These are phyloP conservation scores for Nibea coibor DNA, from an alignment of 2,113 vertebrate species.

Conservation along the genomic window DNA sequence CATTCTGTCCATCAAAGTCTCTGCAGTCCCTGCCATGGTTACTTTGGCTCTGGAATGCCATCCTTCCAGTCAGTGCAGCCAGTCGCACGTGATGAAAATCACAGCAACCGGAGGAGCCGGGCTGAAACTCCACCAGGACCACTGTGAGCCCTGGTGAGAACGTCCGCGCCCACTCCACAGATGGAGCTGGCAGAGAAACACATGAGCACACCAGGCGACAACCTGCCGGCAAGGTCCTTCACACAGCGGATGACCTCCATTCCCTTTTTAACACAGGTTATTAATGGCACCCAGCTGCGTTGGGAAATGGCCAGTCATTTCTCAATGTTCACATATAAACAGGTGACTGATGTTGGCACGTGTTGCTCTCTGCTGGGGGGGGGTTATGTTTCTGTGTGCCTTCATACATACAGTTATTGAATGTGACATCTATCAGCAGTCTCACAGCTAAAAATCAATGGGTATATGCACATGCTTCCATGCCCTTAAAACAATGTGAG, in stretches of 20 bases:
- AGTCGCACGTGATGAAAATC: conserved; percentile 1
- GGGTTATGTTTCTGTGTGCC: neutral
- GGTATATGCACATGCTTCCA: neutral
- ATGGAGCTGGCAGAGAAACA: neutral
- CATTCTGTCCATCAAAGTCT: neutral
- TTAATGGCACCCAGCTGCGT: conserved; percentile 17
- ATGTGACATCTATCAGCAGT: conserved; percentile 4
- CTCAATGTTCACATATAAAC: conserved; percentile 16
- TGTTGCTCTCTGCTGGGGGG: neutral
- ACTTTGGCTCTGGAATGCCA: conserved; percentile 68
- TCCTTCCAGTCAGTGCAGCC: conserved; percentile 52
- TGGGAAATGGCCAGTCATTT: neutral
- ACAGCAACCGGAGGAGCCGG: neutral
- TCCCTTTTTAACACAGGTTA: conserved; percentile 45
- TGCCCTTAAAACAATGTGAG: neutral
- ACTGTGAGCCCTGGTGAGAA: conserved; percentile 25
- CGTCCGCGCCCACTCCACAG: conserved; percentile 17
- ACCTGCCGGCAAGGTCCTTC: neutral
- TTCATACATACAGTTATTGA: neutral
- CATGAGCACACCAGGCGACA: neutral
- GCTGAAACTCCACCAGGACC: conserved; percentile 23
- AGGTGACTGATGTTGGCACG: conserved; percentile 8
- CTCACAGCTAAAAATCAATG: neutral
- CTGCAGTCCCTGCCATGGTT: conserved; percentile 8
- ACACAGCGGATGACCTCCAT: conserved; percentile 18